Conservation (phyloP, 2,113 vertebrate genomes). For the Laterallus jamaicensis region DNA sequence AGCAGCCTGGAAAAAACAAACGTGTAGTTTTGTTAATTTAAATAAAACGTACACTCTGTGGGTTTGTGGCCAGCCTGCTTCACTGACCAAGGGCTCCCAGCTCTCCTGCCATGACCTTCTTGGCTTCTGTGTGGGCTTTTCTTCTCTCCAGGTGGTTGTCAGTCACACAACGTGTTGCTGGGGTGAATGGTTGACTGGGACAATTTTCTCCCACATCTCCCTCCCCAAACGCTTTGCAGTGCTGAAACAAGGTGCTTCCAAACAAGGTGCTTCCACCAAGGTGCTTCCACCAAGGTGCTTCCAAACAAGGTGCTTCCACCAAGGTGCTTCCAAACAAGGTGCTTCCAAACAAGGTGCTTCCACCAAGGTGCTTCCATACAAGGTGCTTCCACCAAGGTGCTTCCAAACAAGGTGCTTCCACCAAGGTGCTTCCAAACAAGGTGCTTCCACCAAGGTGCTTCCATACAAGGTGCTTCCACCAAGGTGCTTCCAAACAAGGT, state of each 20-base stretch:
- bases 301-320: no score
- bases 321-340: fast-evolving
- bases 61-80: background rate
- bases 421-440: no score
- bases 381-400: no score
- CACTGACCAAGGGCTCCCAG: background rate
- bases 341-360: no score
- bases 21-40: constrained; percentile 57
- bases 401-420: no score
- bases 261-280: no score
- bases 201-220: background rate
- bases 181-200: background rate
- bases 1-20: constrained; percentile 17
- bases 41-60: constrained; percentile 57
- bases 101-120: background rate
- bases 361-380: no score
- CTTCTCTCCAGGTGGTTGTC: background rate
- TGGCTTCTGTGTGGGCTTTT: background rate
- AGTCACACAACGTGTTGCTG: background rate
- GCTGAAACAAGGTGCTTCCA: background rate
- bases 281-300: no score
- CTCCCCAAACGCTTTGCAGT: background rate
- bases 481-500: no score
- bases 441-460: no score
- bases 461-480: no score